Percentiles rank a stretch among this genome's conserved stretches.
phyloP scores from a whole-genome alignment of 2,888 invertebrate species.

The Ctena decussata region DNA sequence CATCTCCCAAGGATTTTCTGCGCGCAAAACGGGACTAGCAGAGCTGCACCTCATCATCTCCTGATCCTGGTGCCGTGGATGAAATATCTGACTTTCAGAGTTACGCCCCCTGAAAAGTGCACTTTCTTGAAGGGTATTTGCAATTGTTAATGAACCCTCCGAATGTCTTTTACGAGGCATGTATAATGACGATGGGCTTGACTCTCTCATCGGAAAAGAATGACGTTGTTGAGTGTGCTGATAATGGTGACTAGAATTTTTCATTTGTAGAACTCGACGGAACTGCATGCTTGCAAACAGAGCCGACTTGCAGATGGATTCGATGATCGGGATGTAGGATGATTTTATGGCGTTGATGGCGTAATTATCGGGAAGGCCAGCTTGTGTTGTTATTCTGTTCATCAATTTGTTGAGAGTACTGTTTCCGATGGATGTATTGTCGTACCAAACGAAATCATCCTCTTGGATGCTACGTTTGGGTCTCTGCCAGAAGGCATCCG shows the following conservation, averaged over 20 bases:
- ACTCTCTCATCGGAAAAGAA: not conserved
- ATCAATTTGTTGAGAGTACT: conserved; percentile 80
- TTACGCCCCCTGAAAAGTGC: conserved; percentile 48
- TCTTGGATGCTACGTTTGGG: conserved; percentile 77
- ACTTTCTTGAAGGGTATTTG: conserved; percentile 48
- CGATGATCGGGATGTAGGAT: conserved; percentile 81
- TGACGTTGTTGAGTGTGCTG: conserved; percentile 32
- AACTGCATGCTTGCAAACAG: conserved; percentile 63
- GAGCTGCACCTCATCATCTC: conserved; percentile 56
- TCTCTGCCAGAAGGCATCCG: conserved; percentile 82
- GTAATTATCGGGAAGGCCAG: conserved; percentile 79
- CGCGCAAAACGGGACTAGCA: conserved; percentile 51
- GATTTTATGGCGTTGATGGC: conserved; percentile 81
- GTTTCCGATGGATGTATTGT: conserved; percentile 80
- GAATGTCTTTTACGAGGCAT: conserved; percentile 53
- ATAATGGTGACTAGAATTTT: conserved; percentile 40
- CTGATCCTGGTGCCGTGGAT: conserved; percentile 19
- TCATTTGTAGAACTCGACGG: conserved; percentile 62
- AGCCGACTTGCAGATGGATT: conserved; percentile 72
- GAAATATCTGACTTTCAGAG: conserved; percentile 50
- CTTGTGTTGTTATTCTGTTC: conserved; percentile 70
- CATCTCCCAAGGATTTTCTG: conserved; percentile 36
- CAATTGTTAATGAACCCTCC: conserved; percentile 57
- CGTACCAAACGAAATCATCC: conserved; percentile 81
- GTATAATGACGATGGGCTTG: not conserved